These are phyloP conservation scores for Agrochola circellaris DNA, from an alignment of 2,888 invertebrate genomes.

Conservation along the genomic window DNA sequence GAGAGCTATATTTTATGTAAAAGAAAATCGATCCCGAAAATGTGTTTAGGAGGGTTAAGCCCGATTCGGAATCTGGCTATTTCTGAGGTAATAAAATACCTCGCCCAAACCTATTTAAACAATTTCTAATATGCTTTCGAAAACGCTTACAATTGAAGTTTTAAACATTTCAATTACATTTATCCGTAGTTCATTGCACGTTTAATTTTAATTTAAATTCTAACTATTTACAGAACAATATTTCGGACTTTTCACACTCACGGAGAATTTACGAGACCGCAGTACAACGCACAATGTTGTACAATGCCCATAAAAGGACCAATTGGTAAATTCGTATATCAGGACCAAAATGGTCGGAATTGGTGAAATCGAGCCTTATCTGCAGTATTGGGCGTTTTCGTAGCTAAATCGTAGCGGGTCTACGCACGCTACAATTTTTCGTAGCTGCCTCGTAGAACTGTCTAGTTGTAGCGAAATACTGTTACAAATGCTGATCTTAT, in stretches of 20 bases:
- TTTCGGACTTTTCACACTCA: conserved; percentile 41
- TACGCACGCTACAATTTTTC: conserved; percentile 59
- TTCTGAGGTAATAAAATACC: conserved; percentile 15
- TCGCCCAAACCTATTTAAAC: background rate
- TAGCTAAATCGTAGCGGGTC: conserved; percentile 59
- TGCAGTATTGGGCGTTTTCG: conserved; percentile 40
- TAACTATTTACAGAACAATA: conserved; percentile 44
- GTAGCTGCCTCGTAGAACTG: conserved; percentile 56
- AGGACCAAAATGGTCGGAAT: conserved; percentile 45
- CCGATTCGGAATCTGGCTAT: conserved; percentile 3
- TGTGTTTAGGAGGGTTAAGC: background rate
- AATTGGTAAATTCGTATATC: conserved; percentile 54
- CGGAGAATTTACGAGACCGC: conserved; percentile 56
- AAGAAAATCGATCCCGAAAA: background rate
- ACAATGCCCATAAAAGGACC: conserved; percentile 43
- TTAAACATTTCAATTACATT: conserved; percentile 31
- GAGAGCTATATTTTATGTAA: background rate
- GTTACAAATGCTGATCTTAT: conserved; percentile 27
- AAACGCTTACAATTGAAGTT: conserved; percentile 16
- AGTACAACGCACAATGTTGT: conserved; percentile 45
- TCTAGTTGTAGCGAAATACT: conserved; percentile 22
- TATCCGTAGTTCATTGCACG: conserved; percentile 14
- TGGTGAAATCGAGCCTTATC: conserved; percentile 40
- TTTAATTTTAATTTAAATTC: conserved; percentile 37
- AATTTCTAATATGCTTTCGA: conserved; percentile 8